phyloP scores from a whole-genome alignment of 2,797 vertebrate species.

The Argentina silus region DNA sequence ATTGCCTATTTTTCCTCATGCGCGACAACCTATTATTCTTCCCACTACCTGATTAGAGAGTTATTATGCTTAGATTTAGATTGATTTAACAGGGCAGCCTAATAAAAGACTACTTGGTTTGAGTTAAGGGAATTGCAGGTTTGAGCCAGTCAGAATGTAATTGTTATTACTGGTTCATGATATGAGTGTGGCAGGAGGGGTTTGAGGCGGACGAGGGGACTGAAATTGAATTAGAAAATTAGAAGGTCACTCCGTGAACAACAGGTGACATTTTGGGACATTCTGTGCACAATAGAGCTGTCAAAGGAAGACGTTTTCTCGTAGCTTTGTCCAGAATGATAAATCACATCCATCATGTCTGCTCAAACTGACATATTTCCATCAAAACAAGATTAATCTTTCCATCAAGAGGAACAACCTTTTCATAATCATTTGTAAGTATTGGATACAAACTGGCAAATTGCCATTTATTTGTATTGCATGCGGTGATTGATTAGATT shows the following conservation, averaged over 20 bases:
- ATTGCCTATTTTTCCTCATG: conserved; percentile 99
- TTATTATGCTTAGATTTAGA: conserved; percentile 99
- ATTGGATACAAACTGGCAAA: conserved; percentile 83
- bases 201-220: conserved; percentile 31
- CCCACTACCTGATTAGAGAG: conserved; percentile 98
- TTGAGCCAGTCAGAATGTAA: conserved; percentile 90
- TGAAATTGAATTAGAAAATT: conserved; percentile 80
- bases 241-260: conserved; percentile 78
- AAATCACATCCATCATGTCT: conserved; percentile 87
- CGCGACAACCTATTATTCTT: conserved; percentile 99
- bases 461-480: conserved; percentile 65
- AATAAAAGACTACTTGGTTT: conserved; percentile 96
- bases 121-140: conserved; percentile 96
- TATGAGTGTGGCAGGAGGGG: conserved; percentile 59
- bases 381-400: conserved; percentile 95
- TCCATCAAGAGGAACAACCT: conserved; percentile 80
- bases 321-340: conserved; percentile 89
- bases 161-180: conserved; percentile 83
- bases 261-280: conserved; percentile 90
- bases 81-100: conserved; percentile 98
- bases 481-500: conserved; percentile 51
- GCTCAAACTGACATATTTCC: conserved; percentile 83
- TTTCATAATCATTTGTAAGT: conserved; percentile 84
- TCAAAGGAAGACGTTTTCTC: conserved; percentile 63
- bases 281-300: conserved; percentile 78